Evolutionary conservation across 1,140 invertebrate species (phyloP).

Genomic region (Hermatobates lingyangjiaoensis): DNA sequence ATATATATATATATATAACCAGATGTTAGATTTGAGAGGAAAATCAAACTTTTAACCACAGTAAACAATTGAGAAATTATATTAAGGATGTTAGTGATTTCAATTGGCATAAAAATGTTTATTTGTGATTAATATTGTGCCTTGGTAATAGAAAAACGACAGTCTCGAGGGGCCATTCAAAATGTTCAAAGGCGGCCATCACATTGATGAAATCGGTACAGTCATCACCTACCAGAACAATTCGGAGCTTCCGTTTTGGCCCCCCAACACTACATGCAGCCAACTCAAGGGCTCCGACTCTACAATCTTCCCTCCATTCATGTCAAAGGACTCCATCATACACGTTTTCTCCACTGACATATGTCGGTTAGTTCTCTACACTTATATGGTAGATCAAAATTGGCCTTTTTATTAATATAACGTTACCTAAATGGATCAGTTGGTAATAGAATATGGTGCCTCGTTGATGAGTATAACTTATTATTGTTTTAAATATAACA

Average conservation of each 20-base stretch:
- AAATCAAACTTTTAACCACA: too few relatives aligned
- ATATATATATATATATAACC: too few relatives aligned
- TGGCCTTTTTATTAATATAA: too few relatives aligned
- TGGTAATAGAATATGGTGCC: too few relatives aligned
- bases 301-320: slow-evolving; percentile 22
- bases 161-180: not conserved
- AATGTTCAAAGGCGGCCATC: not conserved
- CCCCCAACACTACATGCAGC: slow-evolving; percentile 9
- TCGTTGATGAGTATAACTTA: too few relatives aligned
- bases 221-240: slow-evolving; percentile 11
- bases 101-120: too few relatives aligned
- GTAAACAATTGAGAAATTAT: too few relatives aligned
- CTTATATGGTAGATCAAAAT: too few relatives aligned
- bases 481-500: too few relatives aligned
- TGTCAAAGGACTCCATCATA: slow-evolving; percentile 10
- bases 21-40: too few relatives aligned
- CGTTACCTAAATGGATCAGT: too few relatives aligned
- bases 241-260: not conserved
- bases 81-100: too few relatives aligned
- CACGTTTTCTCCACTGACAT: not conserved
- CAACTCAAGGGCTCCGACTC: slow-evolving; percentile 23
- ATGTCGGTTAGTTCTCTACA: not conserved
- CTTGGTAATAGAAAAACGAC: not conserved
- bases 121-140: not conserved
- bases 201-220: not conserved